Evolutionary conservation across 2,113 vertebrate species (phyloP).

Genomic region (Planiliza haematocheilus): DNA sequence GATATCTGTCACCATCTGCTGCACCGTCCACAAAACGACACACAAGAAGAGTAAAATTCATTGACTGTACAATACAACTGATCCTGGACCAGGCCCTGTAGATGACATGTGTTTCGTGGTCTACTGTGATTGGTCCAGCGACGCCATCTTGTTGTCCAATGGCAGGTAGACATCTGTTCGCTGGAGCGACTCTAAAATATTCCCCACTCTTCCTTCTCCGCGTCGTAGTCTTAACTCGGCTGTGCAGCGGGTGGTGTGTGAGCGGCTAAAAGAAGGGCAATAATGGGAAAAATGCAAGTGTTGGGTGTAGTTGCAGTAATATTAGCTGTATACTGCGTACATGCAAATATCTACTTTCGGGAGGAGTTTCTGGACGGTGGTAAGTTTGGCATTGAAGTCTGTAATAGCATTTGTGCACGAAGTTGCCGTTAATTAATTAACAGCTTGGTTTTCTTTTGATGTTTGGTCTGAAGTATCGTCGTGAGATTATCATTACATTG

Average conservation of each 20-base stretch:
- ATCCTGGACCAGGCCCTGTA: conserved; percentile 41
- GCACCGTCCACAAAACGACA: background rate
- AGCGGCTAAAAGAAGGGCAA: background rate
- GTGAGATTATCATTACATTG: background rate
- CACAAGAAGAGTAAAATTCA: too few species aligned
- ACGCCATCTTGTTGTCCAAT: conserved; percentile 73
- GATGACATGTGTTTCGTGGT: conserved; percentile 80
- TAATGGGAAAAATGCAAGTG: conserved; percentile 64
- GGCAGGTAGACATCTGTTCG: conserved; percentile 86
- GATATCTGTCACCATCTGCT: conserved; percentile 16
- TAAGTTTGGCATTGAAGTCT: conserved; percentile 60
- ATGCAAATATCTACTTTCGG: conserved; percentile 80
- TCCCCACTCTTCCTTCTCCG: conserved; percentile 54
- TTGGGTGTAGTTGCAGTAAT: conserved; percentile 52
- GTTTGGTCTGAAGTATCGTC: background rate
- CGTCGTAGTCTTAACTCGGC: background rate
- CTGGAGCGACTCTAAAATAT: conserved; percentile 85
- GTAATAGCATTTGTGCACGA: background rate
- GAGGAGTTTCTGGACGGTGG: conserved; percentile 87
- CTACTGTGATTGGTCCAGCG: conserved; percentile 78
- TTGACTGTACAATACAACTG: too few species aligned
- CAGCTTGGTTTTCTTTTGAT: conserved; percentile 18
- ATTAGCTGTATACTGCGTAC: conserved; percentile 54
- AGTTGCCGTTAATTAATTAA: conserved; percentile 14
- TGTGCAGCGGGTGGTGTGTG: background rate